Base-by-base conservation (phyloP, 2,113 vertebrate species). In the Ramphastos sulfuratus region DNA sequence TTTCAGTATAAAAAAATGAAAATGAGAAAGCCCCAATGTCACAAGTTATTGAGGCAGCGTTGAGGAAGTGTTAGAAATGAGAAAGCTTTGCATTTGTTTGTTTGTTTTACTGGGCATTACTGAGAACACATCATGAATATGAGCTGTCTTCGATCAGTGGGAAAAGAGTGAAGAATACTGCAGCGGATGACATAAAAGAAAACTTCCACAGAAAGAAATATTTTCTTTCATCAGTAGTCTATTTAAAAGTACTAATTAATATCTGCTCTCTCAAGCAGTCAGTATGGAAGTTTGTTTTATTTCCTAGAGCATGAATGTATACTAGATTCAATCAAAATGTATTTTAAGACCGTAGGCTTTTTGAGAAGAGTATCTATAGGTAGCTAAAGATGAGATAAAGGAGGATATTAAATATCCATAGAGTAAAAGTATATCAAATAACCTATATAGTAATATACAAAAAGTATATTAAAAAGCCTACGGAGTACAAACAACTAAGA, bases 401-500 rank as follows among this genome's bases (percentile, higher is more conserved):
- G 6, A 80, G 15, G 60, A 77, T 93, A 87, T 85, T 89, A 92
- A 95, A 92, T 91, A 95, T 65, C n/a, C 61, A 65, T 56, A 66
- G 63, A 85, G 73, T 58, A 87, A 82, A 93, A 91, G 27, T 54
- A 23, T 54, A 87, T 94, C 94, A 93, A 95, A 93, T 94, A 94
- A 89, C 85, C 58, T 93, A 85, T 89, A 81, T 33, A 73, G 42
- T 72, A 85, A 93, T 90, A 93, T 64, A 73, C 33, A 92, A 89
- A 96, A 96, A 92, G 50, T 96, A 63, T 97, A 96, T 96, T 97
- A 95, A 96, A 96, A 97, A 97, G 95, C 58, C 71, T 95, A 79
- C 42, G 55, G 89, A 95, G 77, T 86, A 96, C 93, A 95, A 94
- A 92, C 67, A 96, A 94, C 96, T 93, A 98, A 97, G 95, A 96